A percentile compares a stretch with the other conserved stretches of the same genome.
These are phyloP conservation scores for Sarcophaga peregrina DNA, from an alignment of 1,140 invertebrate species.

Conservation along the genomic window DNA sequence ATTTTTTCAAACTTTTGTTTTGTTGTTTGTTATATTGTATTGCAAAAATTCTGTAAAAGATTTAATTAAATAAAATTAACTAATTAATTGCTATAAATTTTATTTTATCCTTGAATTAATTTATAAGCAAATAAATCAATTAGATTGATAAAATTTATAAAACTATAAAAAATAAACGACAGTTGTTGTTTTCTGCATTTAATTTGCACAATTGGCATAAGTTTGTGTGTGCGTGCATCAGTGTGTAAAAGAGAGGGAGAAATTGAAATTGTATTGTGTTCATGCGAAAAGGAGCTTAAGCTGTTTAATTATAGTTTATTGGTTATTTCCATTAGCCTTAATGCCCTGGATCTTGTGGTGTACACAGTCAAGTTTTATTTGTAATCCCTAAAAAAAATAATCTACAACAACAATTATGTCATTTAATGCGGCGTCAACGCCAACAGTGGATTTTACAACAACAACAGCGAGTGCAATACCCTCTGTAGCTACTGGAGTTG, in stretches of 20 bases:
- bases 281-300: slow-evolving; percentile 9
- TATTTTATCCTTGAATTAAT: neutral
- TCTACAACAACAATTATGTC: slow-evolving; percentile 1
- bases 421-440: slow-evolving; percentile 13
- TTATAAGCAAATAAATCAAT: neutral
- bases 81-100: neutral
- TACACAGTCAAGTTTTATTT: neutral
- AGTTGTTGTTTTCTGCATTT: neutral
- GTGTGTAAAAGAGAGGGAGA: neutral
- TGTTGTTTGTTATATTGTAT: neutral
- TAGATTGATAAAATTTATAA: neutral
- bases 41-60: neutral
- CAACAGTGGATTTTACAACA: neutral
- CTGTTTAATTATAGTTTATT: neutral
- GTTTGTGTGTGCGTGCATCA: neutral
- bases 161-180: neutral
- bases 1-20: neutral
- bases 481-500: neutral
- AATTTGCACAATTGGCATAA: neutral
- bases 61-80: neutral
- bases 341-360: neutral
- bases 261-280: neutral
- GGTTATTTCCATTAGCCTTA: neutral
- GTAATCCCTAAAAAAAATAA: neutral
- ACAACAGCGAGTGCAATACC: neutral